Conservation (phyloP, 1,140 invertebrate species). For the Ptiloglossa arizonensis region DNA sequence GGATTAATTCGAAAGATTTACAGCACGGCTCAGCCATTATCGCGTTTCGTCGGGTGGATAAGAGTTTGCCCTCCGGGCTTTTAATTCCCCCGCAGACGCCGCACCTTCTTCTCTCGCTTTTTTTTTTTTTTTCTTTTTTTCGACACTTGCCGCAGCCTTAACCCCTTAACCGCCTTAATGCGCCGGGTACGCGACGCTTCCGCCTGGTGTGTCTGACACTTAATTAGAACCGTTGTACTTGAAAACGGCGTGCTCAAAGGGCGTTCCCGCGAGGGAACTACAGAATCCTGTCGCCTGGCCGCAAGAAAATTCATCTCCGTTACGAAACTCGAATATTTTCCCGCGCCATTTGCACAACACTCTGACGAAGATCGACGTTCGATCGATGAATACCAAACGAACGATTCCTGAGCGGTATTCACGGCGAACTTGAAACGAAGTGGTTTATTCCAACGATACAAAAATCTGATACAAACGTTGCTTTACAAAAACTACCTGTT, state of each 20-base stretch:
- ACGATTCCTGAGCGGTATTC: too few species aligned
- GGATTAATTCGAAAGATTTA: slow-evolving; percentile 69
- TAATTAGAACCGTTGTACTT: slow-evolving; percentile 64
- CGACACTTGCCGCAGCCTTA: slow-evolving; percentile 57
- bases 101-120: slow-evolving; percentile 37
- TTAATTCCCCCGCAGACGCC: slow-evolving; percentile 62
- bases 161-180: slow-evolving; percentile 68
- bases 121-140: slow-evolving; percentile 22
- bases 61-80: slow-evolving; percentile 64
- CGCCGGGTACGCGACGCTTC: slow-evolving; percentile 55
- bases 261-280: slow-evolving; percentile 22
- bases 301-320: slow-evolving; percentile 41
- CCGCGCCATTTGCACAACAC: not conserved
- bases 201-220: slow-evolving; percentile 64
- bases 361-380: slow-evolving; percentile 6
- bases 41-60: slow-evolving; percentile 69
- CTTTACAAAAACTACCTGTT: too few species aligned
- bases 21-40: slow-evolving; percentile 66
- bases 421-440: too few species aligned
- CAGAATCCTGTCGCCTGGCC: slow-evolving; percentile 31
- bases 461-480: too few species aligned
- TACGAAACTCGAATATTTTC: slow-evolving; percentile 9
- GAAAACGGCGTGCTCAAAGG: slow-evolving; percentile 55
- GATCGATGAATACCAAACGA: not conserved
- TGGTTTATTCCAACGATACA: too few species aligned